Conservation (phyloP, 2,113 vertebrate genomes). For the Hyperoodon ampullatus region DNA sequence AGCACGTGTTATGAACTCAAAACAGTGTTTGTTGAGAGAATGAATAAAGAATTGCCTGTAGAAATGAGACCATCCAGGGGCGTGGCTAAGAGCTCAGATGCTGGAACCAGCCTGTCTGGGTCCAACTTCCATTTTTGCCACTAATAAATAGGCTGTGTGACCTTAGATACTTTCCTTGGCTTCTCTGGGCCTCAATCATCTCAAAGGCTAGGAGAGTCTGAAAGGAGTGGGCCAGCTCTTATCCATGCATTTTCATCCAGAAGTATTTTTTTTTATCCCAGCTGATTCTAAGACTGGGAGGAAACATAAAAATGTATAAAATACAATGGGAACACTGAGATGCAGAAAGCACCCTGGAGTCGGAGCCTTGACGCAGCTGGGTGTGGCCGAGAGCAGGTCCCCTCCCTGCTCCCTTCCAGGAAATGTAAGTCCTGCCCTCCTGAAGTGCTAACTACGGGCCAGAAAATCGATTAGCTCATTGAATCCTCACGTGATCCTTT, state of each 20-base stretch:
- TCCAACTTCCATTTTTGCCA: not conserved
- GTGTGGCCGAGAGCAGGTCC: not conserved
- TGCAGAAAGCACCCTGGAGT: no score
- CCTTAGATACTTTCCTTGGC: not conserved
- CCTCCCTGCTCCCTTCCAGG: fast-evolving
- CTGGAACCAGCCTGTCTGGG: not conserved
- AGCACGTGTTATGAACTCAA: not conserved
- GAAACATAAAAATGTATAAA: not conserved
- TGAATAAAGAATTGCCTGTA: not conserved
- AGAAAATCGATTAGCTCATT: no score
- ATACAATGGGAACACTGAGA: fast-evolving
- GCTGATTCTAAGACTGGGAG: not conserved
- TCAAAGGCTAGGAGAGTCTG: not conserved
- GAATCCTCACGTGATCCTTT: not conserved
- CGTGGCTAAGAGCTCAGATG: not conserved
- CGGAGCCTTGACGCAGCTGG: not conserved
- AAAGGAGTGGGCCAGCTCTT: not conserved
- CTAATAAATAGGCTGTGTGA: not conserved
- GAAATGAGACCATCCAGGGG: not conserved
- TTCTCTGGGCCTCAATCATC: not conserved
- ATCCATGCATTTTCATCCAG: no score
- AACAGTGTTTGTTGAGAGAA: not conserved
- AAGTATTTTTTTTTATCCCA: not conserved
- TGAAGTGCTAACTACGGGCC: not conserved
- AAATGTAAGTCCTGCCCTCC: not conserved